A percentile compares a stretch with the other conserved stretches of the same genome.
Conservation (phyloP, 1,140 invertebrate species). For the Heliconius himera region DNA sequence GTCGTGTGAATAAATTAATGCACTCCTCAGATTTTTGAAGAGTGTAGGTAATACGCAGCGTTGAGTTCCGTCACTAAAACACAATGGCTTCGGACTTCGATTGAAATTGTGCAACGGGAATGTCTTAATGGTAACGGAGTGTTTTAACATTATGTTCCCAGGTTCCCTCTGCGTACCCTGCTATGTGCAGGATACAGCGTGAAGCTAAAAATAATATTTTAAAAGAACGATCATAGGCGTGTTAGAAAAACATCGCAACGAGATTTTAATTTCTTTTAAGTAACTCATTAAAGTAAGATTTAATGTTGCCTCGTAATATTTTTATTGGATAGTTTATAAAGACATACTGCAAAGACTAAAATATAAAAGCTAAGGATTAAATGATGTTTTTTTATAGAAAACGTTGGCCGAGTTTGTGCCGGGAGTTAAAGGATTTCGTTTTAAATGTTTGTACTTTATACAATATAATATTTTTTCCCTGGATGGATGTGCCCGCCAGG, state of each 20-base stretch:
- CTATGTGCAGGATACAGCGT: too few species aligned
- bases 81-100: too few species aligned
- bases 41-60: too few species aligned
- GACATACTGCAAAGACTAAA: not conserved
- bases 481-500: not conserved
- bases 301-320: not conserved
- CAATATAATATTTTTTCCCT: not conserved
- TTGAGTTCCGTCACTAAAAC: too few species aligned
- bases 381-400: not conserved
- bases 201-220: too few species aligned
- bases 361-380: not conserved
- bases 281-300: conserved; percentile 1
- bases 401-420: not conserved
- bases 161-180: too few species aligned
- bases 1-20: too few species aligned
- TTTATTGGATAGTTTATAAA: conserved; percentile 4
- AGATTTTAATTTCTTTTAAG: not conserved
- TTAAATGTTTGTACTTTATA: not conserved
- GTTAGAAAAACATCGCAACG: not conserved
- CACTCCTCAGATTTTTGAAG: too few species aligned
- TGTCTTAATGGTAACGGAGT: too few species aligned
- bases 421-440: not conserved
- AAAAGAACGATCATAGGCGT: not conserved
- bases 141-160: too few species aligned
- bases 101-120: too few species aligned